Base-by-base conservation (phyloP, 2,113 vertebrate species). In the Tylochromis polylepis region DNA sequence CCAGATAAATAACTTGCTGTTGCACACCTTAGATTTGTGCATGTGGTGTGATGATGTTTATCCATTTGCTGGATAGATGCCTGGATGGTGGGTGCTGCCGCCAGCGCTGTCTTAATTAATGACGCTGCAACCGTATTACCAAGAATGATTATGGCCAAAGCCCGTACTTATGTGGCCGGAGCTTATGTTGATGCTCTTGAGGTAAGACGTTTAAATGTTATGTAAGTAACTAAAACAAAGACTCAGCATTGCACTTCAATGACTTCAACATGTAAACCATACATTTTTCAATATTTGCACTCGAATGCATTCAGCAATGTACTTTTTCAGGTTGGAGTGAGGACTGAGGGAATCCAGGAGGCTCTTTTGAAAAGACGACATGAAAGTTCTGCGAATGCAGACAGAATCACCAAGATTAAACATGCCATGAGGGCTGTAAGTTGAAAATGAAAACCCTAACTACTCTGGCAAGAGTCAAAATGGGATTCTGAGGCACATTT, bases 291-390 rank as follows among this genome's bases (percentile, higher is more conserved):
- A 9, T 41, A 5, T 67, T 34, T 22, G 20, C 36, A 5, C 11
- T 67, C 7, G 4, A 41, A 41, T 67, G 62, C 62, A 77, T 77
- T 77, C 3, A 24, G 51, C 31, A 77, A 77, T 3, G 2, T 20
- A 53, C 46, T 62, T 82, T 36, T n/a, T 2, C 90, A 98, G 97
- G 1, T 94, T 87, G 96, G 96, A 49, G 82, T 97, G 27, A 96
- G 95, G 0, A 93, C 94, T 77, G 97, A 98, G 91, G 97, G 97
- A 86, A 81, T 98, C 46, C 97, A 97, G 83, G 97, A 97, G 1
- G 85, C 96, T 65, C 60, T 98, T 60, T 14, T 90, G 84, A 97
- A 97, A 95, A 81, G 0, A 86, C 91, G 0, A 85, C 91, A 65
- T 14, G 85, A 90, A 78, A 86, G 18, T 94, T 90, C 91, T 82